Evolutionary conservation across 2,888 invertebrate species (phyloP), one percentile per base, ranked within the genome.

Genomic region (Stenoptilia bipunctidactyla): DNA sequence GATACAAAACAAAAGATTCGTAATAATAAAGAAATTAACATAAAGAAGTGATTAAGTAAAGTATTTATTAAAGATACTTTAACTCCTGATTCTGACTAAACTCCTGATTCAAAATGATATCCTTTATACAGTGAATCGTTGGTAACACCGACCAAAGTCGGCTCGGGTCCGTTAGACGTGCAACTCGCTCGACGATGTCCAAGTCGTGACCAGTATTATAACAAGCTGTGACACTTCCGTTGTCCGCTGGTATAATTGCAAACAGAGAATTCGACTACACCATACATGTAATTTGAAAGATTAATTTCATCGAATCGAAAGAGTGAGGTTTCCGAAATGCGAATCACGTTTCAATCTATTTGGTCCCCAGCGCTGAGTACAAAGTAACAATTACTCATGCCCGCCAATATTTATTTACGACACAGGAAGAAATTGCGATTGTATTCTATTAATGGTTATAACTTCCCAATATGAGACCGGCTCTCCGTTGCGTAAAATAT

Each of bases 401-500:
- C 61, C 58, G 60, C 70, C 66, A 62, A 74, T 73, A 66, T 69
- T 69, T 75, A 76, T 80, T 75, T 77, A 79, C 65, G 77, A 76
- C 82, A 76, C 82, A 80, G 80, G 80, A 82, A 77, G 79, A 77
- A 76, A 77, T 77, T 74, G 77, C 74, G 59, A 82, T 80, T 77
- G 77, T 79, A 67, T 76, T 71, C 73, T 68, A 55, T 60, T 68
- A 71, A 75, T 76, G 72, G 73, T 68, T 73, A 73, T 75, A 77
- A 77, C 74, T 71, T 74, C 71, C 73, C 57, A 69, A 71, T 67
- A 69, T 55, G 61, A 56, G 48, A 58, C 51, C 54, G 52, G 20
- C 48, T 45, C 48, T 44, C 53, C 51, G 52, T 50, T 51, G 47
- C 53, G 40, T 9, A 27, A 35, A 13, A 35, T 25, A 39, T 34